Evolutionary conservation across 2,797 vertebrate species (phyloP).

Genomic region (Tadarida brasiliensis): DNA sequence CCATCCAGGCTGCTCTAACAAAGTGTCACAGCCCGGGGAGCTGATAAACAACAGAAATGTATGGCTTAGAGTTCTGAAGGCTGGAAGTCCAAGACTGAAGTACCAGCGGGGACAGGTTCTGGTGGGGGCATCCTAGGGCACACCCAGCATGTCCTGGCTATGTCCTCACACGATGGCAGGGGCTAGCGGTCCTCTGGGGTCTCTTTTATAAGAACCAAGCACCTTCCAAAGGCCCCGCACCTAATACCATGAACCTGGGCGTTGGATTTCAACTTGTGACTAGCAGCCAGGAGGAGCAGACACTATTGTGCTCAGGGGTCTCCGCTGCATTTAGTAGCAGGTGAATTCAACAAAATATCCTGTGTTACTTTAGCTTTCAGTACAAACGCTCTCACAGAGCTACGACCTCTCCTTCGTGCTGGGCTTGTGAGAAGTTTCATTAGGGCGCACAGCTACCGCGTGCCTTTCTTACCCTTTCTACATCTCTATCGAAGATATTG

Average conservation of each 20-base stretch:
- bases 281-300: not conserved
- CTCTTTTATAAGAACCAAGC: not conserved
- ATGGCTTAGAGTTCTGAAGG: not conserved
- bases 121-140: not conserved
- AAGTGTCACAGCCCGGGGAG: not conserved
- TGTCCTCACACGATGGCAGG: not conserved
- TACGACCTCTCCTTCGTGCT: not conserved
- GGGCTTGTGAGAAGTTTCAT: not conserved
- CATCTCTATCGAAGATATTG: not conserved
- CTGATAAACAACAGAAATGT: not conserved
- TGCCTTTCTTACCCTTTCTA: not conserved
- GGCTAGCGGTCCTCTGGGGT: no score
- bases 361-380: not conserved
- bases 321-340: not conserved
- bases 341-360: not conserved
- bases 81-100: not conserved
- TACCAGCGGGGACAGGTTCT: not conserved
- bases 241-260: not conserved
- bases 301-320: rapidly evolving
- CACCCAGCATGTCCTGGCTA: no score
- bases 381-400: not conserved
- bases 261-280: not conserved
- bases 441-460: not conserved
- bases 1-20: not conserved
- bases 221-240: not conserved